Percentiles rank a stretch among this genome's conserved stretches.
These are phyloP conservation scores for Actinemys pallida DNA, from an alignment of 2,113 vertebrate species.

Conservation along the genomic window DNA sequence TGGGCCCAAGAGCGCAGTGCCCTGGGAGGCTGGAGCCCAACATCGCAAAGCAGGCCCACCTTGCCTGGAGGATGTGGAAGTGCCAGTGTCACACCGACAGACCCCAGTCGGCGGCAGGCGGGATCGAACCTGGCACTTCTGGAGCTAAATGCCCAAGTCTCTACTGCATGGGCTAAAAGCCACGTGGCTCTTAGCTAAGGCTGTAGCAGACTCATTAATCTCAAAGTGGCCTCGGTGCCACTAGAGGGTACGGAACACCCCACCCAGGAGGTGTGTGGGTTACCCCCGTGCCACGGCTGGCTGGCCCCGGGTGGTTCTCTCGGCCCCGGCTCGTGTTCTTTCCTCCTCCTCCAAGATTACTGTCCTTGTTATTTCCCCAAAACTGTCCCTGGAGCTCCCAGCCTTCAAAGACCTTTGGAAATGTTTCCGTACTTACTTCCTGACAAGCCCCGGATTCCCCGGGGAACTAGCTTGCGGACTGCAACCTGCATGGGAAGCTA, in stretches of 20 bases:
- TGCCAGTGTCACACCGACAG: no score
- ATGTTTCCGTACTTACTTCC: not conserved
- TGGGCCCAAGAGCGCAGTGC: not conserved
- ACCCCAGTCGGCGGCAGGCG: fast-evolving
- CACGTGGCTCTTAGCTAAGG: no score
- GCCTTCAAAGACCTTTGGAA: fast-evolving
- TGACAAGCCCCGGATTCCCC: fast-evolving
- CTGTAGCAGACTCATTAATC: no score
- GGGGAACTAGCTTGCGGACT: not conserved
- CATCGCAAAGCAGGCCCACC: fast-evolving
- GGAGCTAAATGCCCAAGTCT: no score
- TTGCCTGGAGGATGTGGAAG: no score
- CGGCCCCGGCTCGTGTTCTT: not conserved
- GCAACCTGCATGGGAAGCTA: no score
- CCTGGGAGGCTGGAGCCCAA: not conserved
- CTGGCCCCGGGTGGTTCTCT: fast-evolving
- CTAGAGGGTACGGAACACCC: no score
- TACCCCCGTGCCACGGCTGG: fast-evolving
- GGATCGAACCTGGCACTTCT: no score
- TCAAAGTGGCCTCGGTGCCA: no score
- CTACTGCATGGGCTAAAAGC: no score
- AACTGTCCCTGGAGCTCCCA: not conserved
- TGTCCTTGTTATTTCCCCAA: slow-evolving; percentile 17
- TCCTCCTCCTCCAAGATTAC: not conserved
- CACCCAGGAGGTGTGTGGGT: not conserved